Base-by-base conservation (phyloP, 2,113 vertebrate species). In the Rallus limicola region DNA sequence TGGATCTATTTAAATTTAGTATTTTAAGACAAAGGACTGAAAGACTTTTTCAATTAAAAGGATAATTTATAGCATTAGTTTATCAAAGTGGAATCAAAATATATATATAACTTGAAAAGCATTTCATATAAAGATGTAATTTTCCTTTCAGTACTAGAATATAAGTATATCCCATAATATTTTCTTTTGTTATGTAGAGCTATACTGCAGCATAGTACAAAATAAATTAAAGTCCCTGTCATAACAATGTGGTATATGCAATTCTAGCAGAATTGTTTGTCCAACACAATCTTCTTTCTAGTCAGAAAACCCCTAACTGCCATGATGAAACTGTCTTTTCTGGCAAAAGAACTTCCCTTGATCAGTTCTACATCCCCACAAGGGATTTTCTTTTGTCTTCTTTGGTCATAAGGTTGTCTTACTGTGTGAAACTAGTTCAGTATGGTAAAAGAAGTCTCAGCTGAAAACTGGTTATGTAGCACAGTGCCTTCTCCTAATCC, bases 251-350 rank as follows among this genome's bases (percentile, higher is more conserved):
- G 85, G 85, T 92, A 80, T 84, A 92, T 62, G 87, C 18, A 83
- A 84, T 96, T 96, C 80, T 77, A 72, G 34, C 31, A 92, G 80
- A 93, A 95, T 79, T 95, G 75, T 96, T 96, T 97, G 83, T 85
- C 93, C 65, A 79, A 50, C 79, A n/a, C 52, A 79, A 96, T 97
- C 97, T 97, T 95, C 83, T 56, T 90, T 86, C 91, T 72, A 93
- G 76, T 82, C 75, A 93, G 84, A 95, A 96, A 70, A 11, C 46
- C 40, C 48, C 34, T 60, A 88, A 90, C 71, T 80, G 83, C 69
- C 94, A 53, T 21, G 36, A 77, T 88, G 86, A 83, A 97, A 89
- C 67, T 95, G 93, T 90, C 82, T 93, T 90, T 93, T 76, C 68
- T 87, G 88, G 92, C 63, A 90, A 91, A 94, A 80, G 63, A 76